phyloP scores from a whole-genome alignment of 1,140 invertebrate species.

The Meteorus sp. region DNA sequence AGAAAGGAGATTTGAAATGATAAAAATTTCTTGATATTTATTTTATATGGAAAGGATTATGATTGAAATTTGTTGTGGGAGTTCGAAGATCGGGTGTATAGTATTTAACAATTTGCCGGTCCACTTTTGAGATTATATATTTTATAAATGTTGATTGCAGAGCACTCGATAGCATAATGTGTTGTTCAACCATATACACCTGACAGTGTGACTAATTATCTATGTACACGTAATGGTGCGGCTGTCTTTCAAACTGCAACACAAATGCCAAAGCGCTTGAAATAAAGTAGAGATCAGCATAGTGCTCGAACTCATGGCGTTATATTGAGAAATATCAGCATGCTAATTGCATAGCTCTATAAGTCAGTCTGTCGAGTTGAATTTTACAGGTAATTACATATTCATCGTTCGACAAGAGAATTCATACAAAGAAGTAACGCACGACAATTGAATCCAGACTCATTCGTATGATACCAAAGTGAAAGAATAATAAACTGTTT shows the following conservation, averaged over 20 bases:
- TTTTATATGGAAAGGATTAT: background rate
- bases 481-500: background rate
- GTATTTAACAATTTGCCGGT: slow-evolving; percentile 28
- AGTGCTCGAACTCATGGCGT: slow-evolving; percentile 7
- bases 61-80: background rate
- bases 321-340: slow-evolving; percentile 21
- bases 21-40: too few species aligned
- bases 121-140: slow-evolving; percentile 26
- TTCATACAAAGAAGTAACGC: slow-evolving; percentile 13
- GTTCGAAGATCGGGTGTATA: background rate
- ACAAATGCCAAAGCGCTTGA: too few species aligned
- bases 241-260: background rate
- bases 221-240: too few species aligned
- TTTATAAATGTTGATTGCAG: too few species aligned
- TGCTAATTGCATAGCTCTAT: slow-evolving; percentile 21
- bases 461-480: background rate
- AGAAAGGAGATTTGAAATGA: too few species aligned
- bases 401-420: slow-evolving; percentile 18
- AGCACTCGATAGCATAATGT: background rate
- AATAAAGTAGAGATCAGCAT: too few species aligned
- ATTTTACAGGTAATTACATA: slow-evolving; percentile 10
- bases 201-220: background rate
- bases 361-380: slow-evolving; percentile 11
- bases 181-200: background rate
- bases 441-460: slow-evolving; percentile 3